Percentiles rank a stretch among this genome's conserved stretches.
Evolutionary conservation across 2,113 vertebrate species (phyloP).

Genomic region (Lethenteron reissneri): DNA sequence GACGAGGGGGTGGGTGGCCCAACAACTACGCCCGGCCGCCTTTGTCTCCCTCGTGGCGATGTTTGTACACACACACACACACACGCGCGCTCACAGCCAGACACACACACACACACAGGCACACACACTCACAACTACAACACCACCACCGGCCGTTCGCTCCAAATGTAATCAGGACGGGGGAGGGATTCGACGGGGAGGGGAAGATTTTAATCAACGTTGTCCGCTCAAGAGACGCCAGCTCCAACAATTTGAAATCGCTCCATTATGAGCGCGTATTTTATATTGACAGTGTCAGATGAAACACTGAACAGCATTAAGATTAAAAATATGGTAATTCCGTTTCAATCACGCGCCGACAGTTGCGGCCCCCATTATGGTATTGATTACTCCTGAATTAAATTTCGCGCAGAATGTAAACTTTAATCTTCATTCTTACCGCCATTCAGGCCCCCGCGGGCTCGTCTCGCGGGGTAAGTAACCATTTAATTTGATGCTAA

Average conservation of each 20-base stretch:
- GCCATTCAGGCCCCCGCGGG: conserved; percentile 99
- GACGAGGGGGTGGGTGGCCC: too few relatives aligned
- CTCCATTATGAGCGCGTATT: conserved; percentile 99
- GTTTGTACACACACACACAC: too few relatives aligned
- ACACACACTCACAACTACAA: too few relatives aligned
- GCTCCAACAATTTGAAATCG: conserved; percentile 85
- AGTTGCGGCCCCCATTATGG: conserved; percentile 99
- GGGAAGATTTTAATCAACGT: too few relatives aligned
- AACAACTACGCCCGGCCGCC: too few relatives aligned
- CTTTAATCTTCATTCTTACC: conserved; percentile 99
- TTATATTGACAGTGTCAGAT: conserved; percentile 99
- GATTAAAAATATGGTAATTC: conserved; percentile 99
- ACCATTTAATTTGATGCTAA: conserved; percentile 99
- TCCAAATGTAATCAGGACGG: too few relatives aligned
- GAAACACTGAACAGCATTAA: conserved; percentile 99
- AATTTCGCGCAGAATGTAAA: conserved; percentile 99
- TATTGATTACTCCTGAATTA: conserved; percentile 99
- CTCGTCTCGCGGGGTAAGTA: conserved; percentile 99
- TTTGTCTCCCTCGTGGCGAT: too few relatives aligned
- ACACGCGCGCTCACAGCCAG: too few relatives aligned
- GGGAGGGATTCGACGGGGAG: too few relatives aligned
- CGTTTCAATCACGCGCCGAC: conserved; percentile 99
- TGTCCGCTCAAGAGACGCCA: too few relatives aligned
- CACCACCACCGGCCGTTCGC: too few relatives aligned
- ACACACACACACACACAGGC: too few relatives aligned